phyloP scores from a whole-genome alignment of 2,797 vertebrate species.

The Melanotaenia boesemani region DNA sequence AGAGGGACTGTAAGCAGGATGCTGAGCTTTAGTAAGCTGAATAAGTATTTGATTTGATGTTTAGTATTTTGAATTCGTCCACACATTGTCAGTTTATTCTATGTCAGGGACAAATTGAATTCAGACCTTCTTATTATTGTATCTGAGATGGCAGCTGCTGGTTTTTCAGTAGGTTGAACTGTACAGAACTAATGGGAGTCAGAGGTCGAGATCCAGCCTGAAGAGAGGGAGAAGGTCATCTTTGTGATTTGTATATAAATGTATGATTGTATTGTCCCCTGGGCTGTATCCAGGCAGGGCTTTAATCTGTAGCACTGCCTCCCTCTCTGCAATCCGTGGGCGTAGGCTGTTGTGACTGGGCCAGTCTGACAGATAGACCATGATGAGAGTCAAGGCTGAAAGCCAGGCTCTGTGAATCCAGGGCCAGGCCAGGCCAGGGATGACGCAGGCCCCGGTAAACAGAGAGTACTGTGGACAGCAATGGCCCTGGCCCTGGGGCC shows the following conservation, averaged over 20 bases:
- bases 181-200: constrained; percentile 37
- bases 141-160: constrained; percentile 8
- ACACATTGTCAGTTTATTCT: neutral
- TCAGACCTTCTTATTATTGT: neutral
- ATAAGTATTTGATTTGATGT: neutral
- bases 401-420: constrained; percentile 72
- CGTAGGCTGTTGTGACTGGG: constrained; percentile 61
- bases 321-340: constrained; percentile 46
- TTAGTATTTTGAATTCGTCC: neutral
- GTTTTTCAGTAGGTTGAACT: constrained; percentile 10
- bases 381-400: constrained; percentile 75
- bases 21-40: neutral
- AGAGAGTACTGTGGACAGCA: constrained; percentile 71
- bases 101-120: neutral
- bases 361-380: constrained; percentile 66
- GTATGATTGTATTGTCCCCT: constrained; percentile 58
- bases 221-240: constrained; percentile 55
- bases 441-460: constrained; percentile 74
- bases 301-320: constrained; percentile 41
- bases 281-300: constrained; percentile 58
- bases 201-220: constrained; percentile 53
- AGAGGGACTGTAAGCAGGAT: neutral
- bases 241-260: constrained; percentile 67
- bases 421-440: constrained; percentile 61
- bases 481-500: constrained; percentile 43